Percentiles rank a stretch among this genome's conserved stretches.
Conservation (phyloP, 2,888 invertebrate genomes). For the Leucoptera coffeella region DNA sequence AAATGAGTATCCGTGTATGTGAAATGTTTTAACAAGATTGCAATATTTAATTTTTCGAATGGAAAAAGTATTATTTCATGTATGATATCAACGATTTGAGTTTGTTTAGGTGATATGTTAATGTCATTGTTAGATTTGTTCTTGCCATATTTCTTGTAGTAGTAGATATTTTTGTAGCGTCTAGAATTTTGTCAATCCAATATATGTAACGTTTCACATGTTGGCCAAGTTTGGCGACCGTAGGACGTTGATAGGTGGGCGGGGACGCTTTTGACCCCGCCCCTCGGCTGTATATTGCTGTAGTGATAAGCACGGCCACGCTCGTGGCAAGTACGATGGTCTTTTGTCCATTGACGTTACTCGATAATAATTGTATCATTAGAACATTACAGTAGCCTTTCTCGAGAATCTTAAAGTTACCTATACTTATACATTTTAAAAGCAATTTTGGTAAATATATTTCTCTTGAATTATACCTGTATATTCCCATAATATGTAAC, state of each 20-base stretch:
- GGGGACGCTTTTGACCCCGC: slow-evolving; percentile 18
- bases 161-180: slow-evolving; percentile 39
- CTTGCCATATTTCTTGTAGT: slow-evolving; percentile 50
- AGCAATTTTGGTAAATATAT: slow-evolving; percentile 46
- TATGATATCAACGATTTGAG: slow-evolving; percentile 13
- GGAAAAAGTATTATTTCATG: slow-evolving; percentile 29
- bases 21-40: slow-evolving; percentile 21
- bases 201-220: slow-evolving; percentile 45
- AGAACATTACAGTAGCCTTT: slow-evolving; percentile 53
- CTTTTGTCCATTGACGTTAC: slow-evolving; percentile 52
- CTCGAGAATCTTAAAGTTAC: slow-evolving; percentile 50
- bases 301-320: slow-evolving; percentile 43
- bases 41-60: slow-evolving; percentile 19
- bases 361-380: slow-evolving; percentile 54
- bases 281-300: slow-evolving; percentile 42
- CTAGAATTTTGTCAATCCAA: slow-evolving; percentile 43
- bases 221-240: too few species aligned
- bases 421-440: slow-evolving; percentile 50
- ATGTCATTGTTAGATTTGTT: slow-evolving; percentile 41
- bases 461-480: slow-evolving; percentile 51
- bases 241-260: background rate
- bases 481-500: slow-evolving; percentile 51
- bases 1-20: slow-evolving; percentile 24
- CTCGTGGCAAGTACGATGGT: slow-evolving; percentile 46
- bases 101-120: slow-evolving; percentile 26